Conservation (phyloP, 2,113 vertebrate genomes). For the Gymnarchus niloticus region DNA sequence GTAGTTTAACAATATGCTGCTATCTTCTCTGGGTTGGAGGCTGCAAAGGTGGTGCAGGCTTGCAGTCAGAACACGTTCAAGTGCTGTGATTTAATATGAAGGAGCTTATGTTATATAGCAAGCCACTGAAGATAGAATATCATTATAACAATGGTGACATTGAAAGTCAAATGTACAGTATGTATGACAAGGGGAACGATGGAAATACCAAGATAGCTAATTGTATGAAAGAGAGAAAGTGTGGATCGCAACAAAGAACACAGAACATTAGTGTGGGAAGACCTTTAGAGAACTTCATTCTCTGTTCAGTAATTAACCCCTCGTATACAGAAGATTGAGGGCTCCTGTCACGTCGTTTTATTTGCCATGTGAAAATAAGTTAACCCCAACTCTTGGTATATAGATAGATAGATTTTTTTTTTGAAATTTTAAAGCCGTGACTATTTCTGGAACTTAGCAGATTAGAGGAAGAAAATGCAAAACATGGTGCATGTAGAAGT, state of each 20-base stretch:
- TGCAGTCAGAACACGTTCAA: not conserved
- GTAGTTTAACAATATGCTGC: no score
- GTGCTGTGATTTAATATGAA: not conserved
- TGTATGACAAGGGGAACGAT: not conserved
- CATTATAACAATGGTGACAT: not conserved
- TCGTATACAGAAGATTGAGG: not conserved
- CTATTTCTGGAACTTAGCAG: not conserved
- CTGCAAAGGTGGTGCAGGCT: not conserved
- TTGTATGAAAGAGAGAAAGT: not conserved
- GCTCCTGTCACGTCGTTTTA: not conserved
- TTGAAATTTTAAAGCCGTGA: not conserved
- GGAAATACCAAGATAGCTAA: not conserved
- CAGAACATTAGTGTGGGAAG: not conserved
- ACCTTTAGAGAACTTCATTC: not conserved
- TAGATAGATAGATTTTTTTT: no score
- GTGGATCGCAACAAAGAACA: not conserved
- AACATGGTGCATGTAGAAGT: not conserved
- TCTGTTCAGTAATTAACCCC: not conserved
- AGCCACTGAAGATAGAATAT: not conserved
- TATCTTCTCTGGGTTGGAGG: no score
- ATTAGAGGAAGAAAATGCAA: not conserved
- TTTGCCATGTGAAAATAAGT: not conserved
- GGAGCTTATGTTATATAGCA: not conserved
- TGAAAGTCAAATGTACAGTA: not conserved
- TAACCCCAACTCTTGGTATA: no score